Conservation (phyloP, 2,113 vertebrate species). For the Herpetotheres cachinnans region DNA sequence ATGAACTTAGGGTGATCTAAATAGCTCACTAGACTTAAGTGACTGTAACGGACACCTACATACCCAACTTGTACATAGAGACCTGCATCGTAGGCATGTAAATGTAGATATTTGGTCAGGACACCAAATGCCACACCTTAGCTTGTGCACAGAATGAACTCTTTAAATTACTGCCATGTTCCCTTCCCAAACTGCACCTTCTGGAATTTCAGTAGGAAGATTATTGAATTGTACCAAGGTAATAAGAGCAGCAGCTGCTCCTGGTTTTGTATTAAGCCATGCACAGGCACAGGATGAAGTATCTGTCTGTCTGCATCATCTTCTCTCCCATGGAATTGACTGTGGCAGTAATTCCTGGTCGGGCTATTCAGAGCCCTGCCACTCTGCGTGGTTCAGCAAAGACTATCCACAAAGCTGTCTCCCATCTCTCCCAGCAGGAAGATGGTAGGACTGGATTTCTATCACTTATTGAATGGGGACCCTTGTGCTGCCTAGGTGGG, state of each 20-base stretch:
- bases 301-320: neutral
- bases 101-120: neutral
- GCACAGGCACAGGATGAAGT: neutral
- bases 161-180: neutral
- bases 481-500: neutral
- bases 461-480: neutral
- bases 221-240: neutral
- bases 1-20: neutral
- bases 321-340: neutral
- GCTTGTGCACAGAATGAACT: neutral
- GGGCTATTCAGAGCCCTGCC: neutral
- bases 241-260: neutral
- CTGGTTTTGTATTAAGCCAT: neutral
- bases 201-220: neutral
- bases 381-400: neutral
- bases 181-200: neutral
- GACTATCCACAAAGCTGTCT: neutral
- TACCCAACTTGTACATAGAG: neutral
- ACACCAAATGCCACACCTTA: neutral
- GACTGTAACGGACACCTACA: neutral
- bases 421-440: neutral
- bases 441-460: neutral
- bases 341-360: neutral
- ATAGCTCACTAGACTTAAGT: neutral
- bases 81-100: neutral